Evolutionary conservation across 2,113 vertebrate species (phyloP).

Genomic region (Pseudopodoces humilis): DNA sequence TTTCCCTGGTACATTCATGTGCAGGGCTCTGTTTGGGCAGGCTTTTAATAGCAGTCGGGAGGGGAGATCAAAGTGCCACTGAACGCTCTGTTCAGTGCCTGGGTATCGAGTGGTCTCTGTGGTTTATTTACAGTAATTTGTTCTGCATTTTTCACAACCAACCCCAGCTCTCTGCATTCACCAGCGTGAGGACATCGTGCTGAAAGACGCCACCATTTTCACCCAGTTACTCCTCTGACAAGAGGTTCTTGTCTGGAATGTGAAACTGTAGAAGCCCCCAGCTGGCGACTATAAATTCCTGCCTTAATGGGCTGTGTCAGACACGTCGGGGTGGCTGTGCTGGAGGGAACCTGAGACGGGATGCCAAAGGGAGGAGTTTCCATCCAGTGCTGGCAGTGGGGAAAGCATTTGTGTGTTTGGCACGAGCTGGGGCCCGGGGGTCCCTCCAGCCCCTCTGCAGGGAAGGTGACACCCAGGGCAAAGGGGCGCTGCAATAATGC

Average conservation of each 20-base stretch:
- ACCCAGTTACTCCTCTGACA: conserved; percentile 1
- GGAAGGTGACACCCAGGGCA: neutral
- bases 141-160: neutral
- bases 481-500: neutral
- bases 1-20: neutral
- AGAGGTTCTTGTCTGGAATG: neutral
- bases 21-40: neutral
- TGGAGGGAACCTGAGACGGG: neutral
- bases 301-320: conserved; percentile 16
- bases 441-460: fast-evolving
- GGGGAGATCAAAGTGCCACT: neutral
- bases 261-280: conserved; percentile 22
- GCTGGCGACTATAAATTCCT: conserved; percentile 39
- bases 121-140: neutral
- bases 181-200: neutral
- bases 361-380: neutral
- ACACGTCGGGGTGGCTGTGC: neutral
- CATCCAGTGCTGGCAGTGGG: fast-evolving
- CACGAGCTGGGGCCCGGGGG: neutral
- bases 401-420: neutral
- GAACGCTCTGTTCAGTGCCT: fast-evolving
- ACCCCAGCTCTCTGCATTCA: neutral
- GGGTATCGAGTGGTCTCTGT: neutral
- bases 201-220: neutral
- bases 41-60: neutral